These are phyloP conservation scores for Drosophila ustulata DNA, from an alignment of 2,888 invertebrate species.

Conservation along the genomic window DNA sequence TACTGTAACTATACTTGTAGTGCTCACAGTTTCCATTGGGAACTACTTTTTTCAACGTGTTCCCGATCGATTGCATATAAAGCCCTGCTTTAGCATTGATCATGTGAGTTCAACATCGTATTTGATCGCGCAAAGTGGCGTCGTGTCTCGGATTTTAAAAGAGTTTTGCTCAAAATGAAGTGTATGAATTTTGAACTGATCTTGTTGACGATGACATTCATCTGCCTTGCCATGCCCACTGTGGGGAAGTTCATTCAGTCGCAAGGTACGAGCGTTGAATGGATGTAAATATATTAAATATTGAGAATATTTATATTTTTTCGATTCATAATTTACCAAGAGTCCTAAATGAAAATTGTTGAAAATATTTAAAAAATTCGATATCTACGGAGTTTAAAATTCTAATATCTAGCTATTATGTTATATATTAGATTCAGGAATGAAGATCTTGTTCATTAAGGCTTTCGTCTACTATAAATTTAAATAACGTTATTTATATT, in stretches of 20 bases:
- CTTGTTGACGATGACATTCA: slow-evolving; percentile 32
- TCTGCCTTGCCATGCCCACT: slow-evolving; percentile 41
- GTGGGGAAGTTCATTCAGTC: slow-evolving; percentile 63
- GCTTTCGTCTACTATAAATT: too few species aligned
- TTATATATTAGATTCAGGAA: too few species aligned
- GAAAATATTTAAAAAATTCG: too few species aligned
- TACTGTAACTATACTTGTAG: not conserved
- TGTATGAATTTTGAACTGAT: slow-evolving; percentile 31
- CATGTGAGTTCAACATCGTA: not conserved
- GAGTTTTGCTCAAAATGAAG: too few species aligned
- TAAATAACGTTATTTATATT: too few species aligned
- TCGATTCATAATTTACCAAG: not conserved
- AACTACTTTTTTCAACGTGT: not conserved
- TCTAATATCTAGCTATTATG: too few species aligned
- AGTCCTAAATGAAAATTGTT: not conserved
- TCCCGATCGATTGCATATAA: slow-evolving; percentile 6
- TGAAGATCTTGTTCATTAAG: too few species aligned
- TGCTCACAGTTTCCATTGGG: not conserved
- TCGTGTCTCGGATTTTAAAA: not conserved
- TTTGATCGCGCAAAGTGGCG: not conserved
- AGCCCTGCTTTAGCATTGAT: not conserved
- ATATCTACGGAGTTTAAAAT: too few species aligned
- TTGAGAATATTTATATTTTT: not conserved
- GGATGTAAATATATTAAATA: not conserved
- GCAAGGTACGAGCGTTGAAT: slow-evolving; percentile 52